Conservation (phyloP, 2,888 invertebrate genomes). For the Galerucella nymphaeae region DNA sequence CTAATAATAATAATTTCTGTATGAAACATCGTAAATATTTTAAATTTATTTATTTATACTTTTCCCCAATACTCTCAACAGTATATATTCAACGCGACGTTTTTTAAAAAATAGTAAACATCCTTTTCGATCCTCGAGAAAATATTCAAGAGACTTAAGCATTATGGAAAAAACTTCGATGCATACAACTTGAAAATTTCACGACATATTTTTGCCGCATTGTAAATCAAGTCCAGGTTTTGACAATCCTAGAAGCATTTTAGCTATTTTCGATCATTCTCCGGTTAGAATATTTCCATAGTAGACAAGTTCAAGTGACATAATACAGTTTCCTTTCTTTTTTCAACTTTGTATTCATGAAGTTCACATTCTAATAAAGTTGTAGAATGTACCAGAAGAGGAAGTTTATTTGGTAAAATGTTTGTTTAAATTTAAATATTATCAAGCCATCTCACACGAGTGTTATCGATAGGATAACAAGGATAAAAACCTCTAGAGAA, state of each 20-base stretch:
- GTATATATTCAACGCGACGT: slow-evolving; percentile 13
- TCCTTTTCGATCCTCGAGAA: slow-evolving; percentile 19
- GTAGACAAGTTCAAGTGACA: not conserved
- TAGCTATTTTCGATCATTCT: slow-evolving; percentile 21
- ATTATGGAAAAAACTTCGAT: slow-evolving; percentile 26
- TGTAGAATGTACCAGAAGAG: too few relatives aligned
- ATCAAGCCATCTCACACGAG: slow-evolving; percentile 4
- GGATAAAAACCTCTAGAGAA: slow-evolving; percentile 13
- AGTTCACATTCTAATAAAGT: too few relatives aligned
- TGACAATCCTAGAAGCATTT: slow-evolving; percentile 15
- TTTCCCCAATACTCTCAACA: not conserved
- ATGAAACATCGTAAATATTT: too few relatives aligned
- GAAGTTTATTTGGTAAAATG: not conserved
- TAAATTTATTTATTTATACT: too few relatives aligned
- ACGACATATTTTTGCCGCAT: slow-evolving; percentile 27
- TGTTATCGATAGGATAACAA: slow-evolving; percentile 12
- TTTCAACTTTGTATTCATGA: too few relatives aligned
- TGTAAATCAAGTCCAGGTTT: not conserved
- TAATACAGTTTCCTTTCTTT: not conserved
- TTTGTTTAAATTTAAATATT: slow-evolving; percentile 9
- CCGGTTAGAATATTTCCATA: not conserved
- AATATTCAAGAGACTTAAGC: slow-evolving; percentile 23
- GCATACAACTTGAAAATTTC: slow-evolving; percentile 28
- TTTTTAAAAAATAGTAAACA: slow-evolving; percentile 36
- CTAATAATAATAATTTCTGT: too few relatives aligned